Base-by-base conservation (phyloP, 2,888 invertebrate genomes). In the Pollenia amentaria region DNA sequence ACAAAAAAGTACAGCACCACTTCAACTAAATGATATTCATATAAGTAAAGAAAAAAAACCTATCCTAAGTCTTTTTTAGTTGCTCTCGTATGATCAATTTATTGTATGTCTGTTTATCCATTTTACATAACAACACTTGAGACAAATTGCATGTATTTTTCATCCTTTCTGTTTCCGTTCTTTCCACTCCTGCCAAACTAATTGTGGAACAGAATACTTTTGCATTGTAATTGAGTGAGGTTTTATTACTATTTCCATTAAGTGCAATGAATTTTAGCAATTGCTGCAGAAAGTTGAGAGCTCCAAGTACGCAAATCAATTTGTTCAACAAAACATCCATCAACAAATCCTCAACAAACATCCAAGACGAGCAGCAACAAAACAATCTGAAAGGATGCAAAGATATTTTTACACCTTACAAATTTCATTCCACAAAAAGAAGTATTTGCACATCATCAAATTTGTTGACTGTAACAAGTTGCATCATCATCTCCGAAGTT, bases 271-370 rank as follows among this genome's bases (percentile, higher is more conserved):
- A 81, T 75, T 81, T 72, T 64, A 81, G 48, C 73, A 67, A 73
- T 81, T 75, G 18, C 67, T 10, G 21, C 38, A 82, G 3, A 75
- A 67, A 81, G 67, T 67, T 67, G 21, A 82, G 75, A 76, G 53
- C 51, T 44, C 62, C 42, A 76, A 82, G 75, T 76, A 76, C 75
- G 75, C 75, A 82, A 82, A 82, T 76, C 82, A 82, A 82, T 82
- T 76, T 82, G 82, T 60, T 69, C 53, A 51, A 82, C 82, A 76
- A 75, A 69, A 82, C 75, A 69, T 60, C 51, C 21, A 60, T 62
- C 75, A 82, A 69, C 67, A 82, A 69, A 29, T 29, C 6, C 29
- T 29, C 29, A 29, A 51, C 12, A 53, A 44, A 42, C 60, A 67
- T 60, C 1, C 73, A 81, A 60, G 14, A 40, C n/a, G 57, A 53